Percentiles rank a stretch among this genome's conserved stretches.
phyloP scores from a whole-genome alignment of 2,888 invertebrate species.

The Eueremaeus valkanovi region DNA sequence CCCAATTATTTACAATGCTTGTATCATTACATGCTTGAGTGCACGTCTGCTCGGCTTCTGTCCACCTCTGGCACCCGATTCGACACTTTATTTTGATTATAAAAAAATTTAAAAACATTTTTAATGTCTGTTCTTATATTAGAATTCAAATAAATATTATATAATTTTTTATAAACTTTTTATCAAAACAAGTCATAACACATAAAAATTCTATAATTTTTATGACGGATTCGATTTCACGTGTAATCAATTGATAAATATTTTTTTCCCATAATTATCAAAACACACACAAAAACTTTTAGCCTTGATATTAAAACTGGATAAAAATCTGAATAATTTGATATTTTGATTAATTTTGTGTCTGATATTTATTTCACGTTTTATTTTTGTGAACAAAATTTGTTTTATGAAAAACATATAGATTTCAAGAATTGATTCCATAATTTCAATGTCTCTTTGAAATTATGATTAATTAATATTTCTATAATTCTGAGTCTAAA shows the following conservation, averaged over 20 bases:
- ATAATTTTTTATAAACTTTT: constrained; percentile 8
- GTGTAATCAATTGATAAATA: constrained; percentile 10
- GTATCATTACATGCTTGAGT: constrained; percentile 59
- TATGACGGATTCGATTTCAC: constrained; percentile 23
- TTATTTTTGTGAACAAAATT: background rate
- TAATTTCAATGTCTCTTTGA: too few species aligned
- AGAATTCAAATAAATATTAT: too few species aligned
- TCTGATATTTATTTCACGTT: background rate
- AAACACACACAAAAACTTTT: background rate
- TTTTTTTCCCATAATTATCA: background rate
- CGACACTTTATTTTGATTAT: constrained; percentile 62
- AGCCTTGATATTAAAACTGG: background rate
- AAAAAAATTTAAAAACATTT: background rate
- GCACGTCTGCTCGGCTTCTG: constrained; percentile 67
- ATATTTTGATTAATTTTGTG: too few species aligned
- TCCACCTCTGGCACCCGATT: constrained; percentile 74
- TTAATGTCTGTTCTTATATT: background rate
- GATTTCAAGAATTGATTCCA: background rate
- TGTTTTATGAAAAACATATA: background rate
- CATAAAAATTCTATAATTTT: background rate
- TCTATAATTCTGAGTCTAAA: background rate
- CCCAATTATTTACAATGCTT: constrained; percentile 26
- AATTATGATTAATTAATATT: background rate
- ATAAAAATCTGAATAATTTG: background rate
- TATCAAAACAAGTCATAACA: constrained; percentile 14